phyloP scores from a whole-genome alignment of 92 coral and sea anemone genomes.

The Parazoanthus atlanticus region DNA sequence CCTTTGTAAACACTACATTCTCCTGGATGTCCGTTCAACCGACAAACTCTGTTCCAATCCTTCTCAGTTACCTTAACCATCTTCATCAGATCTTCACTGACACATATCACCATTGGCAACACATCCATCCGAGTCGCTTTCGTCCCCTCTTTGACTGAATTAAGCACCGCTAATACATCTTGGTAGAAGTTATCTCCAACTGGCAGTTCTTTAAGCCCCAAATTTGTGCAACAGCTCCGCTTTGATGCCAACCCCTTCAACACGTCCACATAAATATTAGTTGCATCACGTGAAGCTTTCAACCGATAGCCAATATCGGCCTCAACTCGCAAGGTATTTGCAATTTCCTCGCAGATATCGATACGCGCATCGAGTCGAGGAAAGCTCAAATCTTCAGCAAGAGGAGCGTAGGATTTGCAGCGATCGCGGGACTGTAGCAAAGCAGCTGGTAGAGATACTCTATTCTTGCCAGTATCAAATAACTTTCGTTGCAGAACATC shows the following conservation, averaged over 20 bases:
- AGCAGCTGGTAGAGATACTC: not conserved
- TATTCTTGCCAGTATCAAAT: not conserved
- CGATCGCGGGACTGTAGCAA: not conserved
- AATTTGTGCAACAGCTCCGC: not conserved
- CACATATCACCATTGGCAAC: not conserved
- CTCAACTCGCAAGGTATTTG: not conserved
- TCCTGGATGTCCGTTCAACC: not conserved
- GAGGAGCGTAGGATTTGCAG: not conserved
- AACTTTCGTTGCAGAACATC: not conserved
- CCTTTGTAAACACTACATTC: not conserved
- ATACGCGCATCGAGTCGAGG: not conserved
- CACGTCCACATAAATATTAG: slow-evolving; percentile 15
- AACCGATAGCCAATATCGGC: not conserved
- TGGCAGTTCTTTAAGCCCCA: not conserved
- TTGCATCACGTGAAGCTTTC: not conserved
- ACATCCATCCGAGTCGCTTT: not conserved
- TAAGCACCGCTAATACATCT: not conserved
- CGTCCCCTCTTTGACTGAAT: not conserved
- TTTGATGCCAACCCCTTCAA: slow-evolving; percentile 10
- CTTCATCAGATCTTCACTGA: not conserved
- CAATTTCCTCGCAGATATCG: not conserved
- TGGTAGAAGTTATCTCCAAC: not conserved
- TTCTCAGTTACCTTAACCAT: not conserved
- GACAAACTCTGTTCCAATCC: not conserved
- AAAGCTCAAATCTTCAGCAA: not conserved